Base-by-base conservation (phyloP, 2,888 invertebrate species). In the Aphidius colemani region DNA sequence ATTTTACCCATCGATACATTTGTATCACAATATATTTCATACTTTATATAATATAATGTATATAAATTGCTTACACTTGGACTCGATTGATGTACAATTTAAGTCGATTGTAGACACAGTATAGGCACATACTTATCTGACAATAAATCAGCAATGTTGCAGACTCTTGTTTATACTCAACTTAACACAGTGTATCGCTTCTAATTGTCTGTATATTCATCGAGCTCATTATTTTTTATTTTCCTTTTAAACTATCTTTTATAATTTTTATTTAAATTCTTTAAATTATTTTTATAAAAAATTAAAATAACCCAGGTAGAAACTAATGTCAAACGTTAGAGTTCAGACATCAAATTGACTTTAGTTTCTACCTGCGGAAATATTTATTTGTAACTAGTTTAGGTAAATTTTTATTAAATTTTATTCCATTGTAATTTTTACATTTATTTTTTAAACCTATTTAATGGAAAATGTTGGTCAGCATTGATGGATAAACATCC, bases 1-100 rank as follows among this genome's bases (percentile, higher is more conserved):
- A 63, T 66, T 48, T 51, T 64, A 55, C 30, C 57, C 56, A 41
- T 61, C 62, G 59, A 67, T 69, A 55, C 62, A 58, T 64, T 62
- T 66, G 61, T 62, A 59, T 53, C 59, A 57, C 61, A 59, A 61
- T 63, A 61, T 66, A 59, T 59, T 48, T 46, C 30, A 49, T 30
- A 59, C 18, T 56, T 30, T 44, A 39, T 43, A 30, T 39, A 45
- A 11, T 50, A 48, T 43, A 30, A 41, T 59, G 41, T 49, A 49
- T 49, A 41, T 30, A 40, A 39, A 48, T 53, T 53, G 40, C 41
- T 53, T 53, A 18, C 7, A 13, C 18, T 55, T 18, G 18, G 53
- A 61, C 57, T 66, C 63, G 53, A 57, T 63, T 64, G 41, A 13
- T 44, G 51, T 51, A 44, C 18, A 39, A 45, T 39, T 51, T 39